Percentiles rank a stretch among this genome's conserved stretches.
Evolutionary conservation across 2,888 invertebrate genomes (phyloP).

Genomic region (Drosophila kuntzei): DNA sequence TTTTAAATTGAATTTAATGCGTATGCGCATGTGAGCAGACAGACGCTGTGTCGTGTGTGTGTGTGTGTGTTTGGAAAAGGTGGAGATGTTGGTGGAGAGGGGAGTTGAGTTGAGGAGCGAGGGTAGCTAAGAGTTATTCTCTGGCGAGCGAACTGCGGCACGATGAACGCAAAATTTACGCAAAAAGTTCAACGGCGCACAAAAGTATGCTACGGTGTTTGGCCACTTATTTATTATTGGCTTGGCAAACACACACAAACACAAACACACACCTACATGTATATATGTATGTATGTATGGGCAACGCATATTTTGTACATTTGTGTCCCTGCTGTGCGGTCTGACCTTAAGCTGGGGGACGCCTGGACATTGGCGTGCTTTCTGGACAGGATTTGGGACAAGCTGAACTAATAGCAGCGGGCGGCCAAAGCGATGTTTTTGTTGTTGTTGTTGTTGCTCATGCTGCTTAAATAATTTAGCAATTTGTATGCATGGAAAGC

Average conservation of each 20-base stretch:
- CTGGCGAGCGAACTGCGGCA: slow-evolving; percentile 19
- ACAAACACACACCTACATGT: slow-evolving; percentile 17
- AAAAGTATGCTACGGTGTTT: slow-evolving; percentile 70
- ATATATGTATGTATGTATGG: slow-evolving; percentile 1
- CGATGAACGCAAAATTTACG: slow-evolving; percentile 65
- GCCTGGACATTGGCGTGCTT: slow-evolving; percentile 42
- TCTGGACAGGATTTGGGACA: slow-evolving; percentile 59
- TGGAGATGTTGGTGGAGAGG: not conserved
- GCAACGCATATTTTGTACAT: slow-evolving; percentile 38
- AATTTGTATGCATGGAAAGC: slow-evolving; percentile 80
- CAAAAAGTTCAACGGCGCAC: slow-evolving; percentile 71
- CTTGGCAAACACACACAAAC: slow-evolving; percentile 41
- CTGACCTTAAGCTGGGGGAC: slow-evolving; percentile 60
- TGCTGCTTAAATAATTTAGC: slow-evolving; percentile 78
- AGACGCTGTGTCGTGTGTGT: slow-evolving; percentile 9
- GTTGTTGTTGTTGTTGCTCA: slow-evolving; percentile 19
- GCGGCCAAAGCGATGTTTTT: slow-evolving; percentile 27
- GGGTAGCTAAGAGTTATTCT: slow-evolving; percentile 31
- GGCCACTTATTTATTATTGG: slow-evolving; percentile 79
- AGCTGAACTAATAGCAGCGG: slow-evolving; percentile 61
- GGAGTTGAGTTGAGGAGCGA: not conserved
- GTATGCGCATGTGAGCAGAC: slow-evolving; percentile 48
- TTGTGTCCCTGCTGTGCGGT: slow-evolving; percentile 55
- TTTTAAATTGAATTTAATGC: slow-evolving; percentile 81
- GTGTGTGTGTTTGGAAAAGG: not conserved